Conservation (phyloP, 2,888 invertebrate genomes). For the Oegoconia quadripuncta region DNA sequence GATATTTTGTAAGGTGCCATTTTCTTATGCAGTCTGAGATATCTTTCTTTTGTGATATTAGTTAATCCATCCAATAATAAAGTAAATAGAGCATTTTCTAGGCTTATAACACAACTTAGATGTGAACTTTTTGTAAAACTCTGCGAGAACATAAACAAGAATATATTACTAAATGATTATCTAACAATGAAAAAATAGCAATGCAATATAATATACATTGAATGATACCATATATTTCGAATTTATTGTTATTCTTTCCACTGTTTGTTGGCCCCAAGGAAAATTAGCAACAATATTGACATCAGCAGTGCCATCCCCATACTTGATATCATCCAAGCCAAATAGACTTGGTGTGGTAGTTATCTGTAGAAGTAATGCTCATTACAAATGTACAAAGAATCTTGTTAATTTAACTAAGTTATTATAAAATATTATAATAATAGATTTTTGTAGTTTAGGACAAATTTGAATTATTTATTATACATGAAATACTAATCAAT, state of each 20-base stretch:
- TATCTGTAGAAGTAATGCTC: slow-evolving; percentile 62
- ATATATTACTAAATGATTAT: too few relatives aligned
- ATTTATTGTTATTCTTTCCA: slow-evolving; percentile 80
- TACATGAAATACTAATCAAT: too few relatives aligned
- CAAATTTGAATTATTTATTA: too few relatives aligned
- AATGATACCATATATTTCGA: slow-evolving; percentile 30
- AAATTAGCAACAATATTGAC: slow-evolving; percentile 84
- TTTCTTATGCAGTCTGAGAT: slow-evolving; percentile 82
- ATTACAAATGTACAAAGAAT: slow-evolving; percentile 5
- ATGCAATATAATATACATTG: slow-evolving; percentile 3
- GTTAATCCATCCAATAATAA: slow-evolving; percentile 78
- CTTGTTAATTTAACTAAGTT: neutral
- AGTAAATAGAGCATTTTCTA: slow-evolving; percentile 75
- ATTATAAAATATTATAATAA: slow-evolving; percentile 2
- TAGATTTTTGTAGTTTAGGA: too few relatives aligned
- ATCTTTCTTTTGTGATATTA: slow-evolving; percentile 73
- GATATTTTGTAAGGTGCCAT: slow-evolving; percentile 88
- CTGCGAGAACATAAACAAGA: too few relatives aligned
- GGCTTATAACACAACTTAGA: slow-evolving; percentile 67
- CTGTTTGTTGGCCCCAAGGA: slow-evolving; percentile 78
- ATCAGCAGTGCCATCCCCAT: slow-evolving; percentile 53
- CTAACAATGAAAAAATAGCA: too few relatives aligned
- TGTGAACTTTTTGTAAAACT: slow-evolving; percentile 24
- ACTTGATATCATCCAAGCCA: slow-evolving; percentile 78
- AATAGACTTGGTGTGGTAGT: slow-evolving; percentile 87